Evolutionary conservation across 2,113 vertebrate species (phyloP).

Genomic region (Cairina moschata): DNA sequence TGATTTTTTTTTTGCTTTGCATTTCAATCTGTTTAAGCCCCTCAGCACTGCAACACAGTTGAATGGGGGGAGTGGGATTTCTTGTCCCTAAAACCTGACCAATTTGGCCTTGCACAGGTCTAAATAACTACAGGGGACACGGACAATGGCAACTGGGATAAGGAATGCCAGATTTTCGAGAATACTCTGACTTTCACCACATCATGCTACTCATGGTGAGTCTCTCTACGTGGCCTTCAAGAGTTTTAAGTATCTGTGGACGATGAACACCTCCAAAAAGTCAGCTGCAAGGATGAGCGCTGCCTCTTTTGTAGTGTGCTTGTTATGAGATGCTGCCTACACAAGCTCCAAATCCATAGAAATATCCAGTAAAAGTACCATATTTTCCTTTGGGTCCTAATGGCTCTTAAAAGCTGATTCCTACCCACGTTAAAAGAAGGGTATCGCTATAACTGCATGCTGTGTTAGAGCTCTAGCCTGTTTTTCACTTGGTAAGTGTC

Average conservation of each 20-base stretch:
- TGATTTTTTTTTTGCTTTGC: background rate
- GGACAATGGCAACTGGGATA: accelerated
- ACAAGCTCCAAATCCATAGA: background rate
- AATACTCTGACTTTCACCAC: background rate
- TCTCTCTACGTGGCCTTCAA: background rate
- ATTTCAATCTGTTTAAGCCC: background rate
- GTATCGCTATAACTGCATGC: background rate
- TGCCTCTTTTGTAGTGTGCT: background rate
- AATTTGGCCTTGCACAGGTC: background rate
- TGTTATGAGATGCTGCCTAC: background rate
- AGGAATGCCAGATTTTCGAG: background rate
- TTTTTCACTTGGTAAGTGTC: background rate
- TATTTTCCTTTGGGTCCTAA: background rate
- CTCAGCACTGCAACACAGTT: background rate
- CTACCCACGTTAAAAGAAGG: background rate
- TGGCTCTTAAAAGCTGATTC: background rate
- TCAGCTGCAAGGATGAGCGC: background rate
- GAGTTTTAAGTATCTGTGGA: background rate
- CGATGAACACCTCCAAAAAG: background rate
- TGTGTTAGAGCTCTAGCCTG: background rate
- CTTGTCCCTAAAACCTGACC: background rate
- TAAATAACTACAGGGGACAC: background rate
- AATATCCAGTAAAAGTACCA: background rate
- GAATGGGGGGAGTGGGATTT: background rate
- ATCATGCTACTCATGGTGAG: background rate